These are phyloP conservation scores for Drosophila ambigua DNA, from an alignment of 1,140 invertebrate genomes.

Conservation along the genomic window DNA sequence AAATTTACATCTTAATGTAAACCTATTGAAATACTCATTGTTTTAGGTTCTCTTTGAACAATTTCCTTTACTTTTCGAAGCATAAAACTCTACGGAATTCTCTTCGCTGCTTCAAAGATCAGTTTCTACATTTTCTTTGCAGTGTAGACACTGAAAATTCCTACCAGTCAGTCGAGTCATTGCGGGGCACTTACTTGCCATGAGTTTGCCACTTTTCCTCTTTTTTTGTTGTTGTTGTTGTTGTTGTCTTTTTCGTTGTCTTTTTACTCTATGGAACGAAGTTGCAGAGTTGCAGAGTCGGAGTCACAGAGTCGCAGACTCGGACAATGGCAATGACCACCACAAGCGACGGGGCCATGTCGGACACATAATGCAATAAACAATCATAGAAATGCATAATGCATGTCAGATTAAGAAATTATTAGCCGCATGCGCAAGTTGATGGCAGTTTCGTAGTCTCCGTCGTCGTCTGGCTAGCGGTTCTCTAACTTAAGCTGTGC, in stretches of 20 bases:
- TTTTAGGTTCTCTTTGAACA: too few relatives aligned
- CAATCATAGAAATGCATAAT: conserved; percentile 78
- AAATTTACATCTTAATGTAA: too few relatives aligned
- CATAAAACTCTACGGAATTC: too few relatives aligned
- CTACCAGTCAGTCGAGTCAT: conserved; percentile 71
- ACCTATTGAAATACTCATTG: too few relatives aligned
- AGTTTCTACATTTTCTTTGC: too few relatives aligned
- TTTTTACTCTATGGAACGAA: conserved; percentile 11
- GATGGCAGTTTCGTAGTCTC: not conserved
- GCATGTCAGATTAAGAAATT: conserved; percentile 78
- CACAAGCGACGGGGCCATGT: conserved; percentile 1
- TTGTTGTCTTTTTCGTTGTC: conserved; percentile 8
- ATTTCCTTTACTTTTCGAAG: too few relatives aligned
- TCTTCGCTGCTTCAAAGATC: too few relatives aligned
- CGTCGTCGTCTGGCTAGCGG: not conserved
- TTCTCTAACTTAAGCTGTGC: too few relatives aligned
- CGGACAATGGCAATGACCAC: conserved; percentile 68
- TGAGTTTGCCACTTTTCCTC: conserved; percentile 55
- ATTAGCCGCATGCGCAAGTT: conserved; percentile 52
- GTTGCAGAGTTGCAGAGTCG: not conserved
- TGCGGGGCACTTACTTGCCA: conserved; percentile 63
- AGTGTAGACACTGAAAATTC: conserved; percentile 31
- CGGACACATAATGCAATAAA: conserved; percentile 61
- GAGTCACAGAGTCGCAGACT: not conserved
- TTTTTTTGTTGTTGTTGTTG: too few relatives aligned